Evolutionary conservation across 2,113 vertebrate species (phyloP).

Genomic region (Brachyistius frenatus): DNA sequence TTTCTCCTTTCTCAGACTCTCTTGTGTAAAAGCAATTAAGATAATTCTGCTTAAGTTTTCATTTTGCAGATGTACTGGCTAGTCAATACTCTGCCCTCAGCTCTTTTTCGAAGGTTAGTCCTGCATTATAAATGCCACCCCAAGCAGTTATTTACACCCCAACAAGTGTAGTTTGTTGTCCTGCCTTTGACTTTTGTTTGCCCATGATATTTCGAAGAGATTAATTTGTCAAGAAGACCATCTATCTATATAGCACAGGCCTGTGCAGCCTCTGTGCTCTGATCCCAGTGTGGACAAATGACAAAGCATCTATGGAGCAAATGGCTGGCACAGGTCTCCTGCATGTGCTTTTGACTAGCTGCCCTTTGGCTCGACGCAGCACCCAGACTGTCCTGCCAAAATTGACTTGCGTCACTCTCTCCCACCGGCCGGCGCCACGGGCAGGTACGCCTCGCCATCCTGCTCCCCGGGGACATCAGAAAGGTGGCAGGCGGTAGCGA

Average conservation of each 20-base stretch:
- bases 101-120: constrained; percentile 41
- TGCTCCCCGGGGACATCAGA: constrained; percentile 17
- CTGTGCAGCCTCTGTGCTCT: constrained; percentile 2
- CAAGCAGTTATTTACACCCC: constrained; percentile 53
- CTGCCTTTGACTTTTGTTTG: constrained; percentile 44
- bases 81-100: constrained; percentile 62
- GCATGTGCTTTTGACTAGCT: constrained; percentile 62
- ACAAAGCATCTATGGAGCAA: constrained; percentile 46
- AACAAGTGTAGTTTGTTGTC: constrained; percentile 27
- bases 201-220: constrained; percentile 35
- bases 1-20: constrained; percentile 44
- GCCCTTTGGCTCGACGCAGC: constrained; percentile 68
- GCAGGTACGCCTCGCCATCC: constrained; percentile 60
- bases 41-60: constrained; percentile 76
- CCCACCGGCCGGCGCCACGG: constrained; percentile 47
- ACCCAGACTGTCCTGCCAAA: constrained; percentile 71
- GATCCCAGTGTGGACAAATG: constrained; percentile 33
- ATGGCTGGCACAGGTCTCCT: constrained; percentile 42
- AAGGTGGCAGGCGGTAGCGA: constrained; percentile 33
- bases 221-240: constrained; percentile 17
- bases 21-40: constrained; percentile 67
- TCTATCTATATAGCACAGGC: constrained; percentile 7
- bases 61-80: constrained; percentile 49
- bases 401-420: constrained; percentile 64
- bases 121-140: constrained; percentile 50